These are phyloP conservation scores for Myotis daubentonii DNA, from an alignment of 2,797 vertebrate genomes.

Conservation along the genomic window DNA sequence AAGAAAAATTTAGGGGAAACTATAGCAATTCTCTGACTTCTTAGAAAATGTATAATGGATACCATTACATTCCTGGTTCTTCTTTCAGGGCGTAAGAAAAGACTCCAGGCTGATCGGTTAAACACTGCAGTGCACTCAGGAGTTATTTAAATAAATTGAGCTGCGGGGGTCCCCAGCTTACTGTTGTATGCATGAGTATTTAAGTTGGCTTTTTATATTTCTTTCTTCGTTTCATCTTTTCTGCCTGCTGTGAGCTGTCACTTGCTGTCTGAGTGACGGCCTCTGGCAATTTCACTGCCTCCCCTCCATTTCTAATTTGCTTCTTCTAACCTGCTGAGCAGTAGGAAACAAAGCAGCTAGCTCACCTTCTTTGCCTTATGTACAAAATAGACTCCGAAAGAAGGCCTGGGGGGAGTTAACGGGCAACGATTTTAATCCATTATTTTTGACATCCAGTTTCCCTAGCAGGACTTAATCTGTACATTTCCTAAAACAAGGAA, in stretches of 20 bases:
- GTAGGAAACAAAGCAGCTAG: slow-evolving; percentile 55
- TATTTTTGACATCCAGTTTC: slow-evolving; percentile 32
- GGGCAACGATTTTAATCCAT: background rate
- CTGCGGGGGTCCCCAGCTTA: background rate
- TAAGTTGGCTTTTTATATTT: slow-evolving; percentile 65
- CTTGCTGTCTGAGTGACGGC: slow-evolving; percentile 40
- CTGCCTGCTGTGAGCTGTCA: slow-evolving; percentile 57
- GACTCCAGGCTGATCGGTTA: background rate
- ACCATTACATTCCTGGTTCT: background rate
- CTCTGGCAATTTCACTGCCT: slow-evolving; percentile 50
- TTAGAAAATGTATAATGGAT: slow-evolving; percentile 41
- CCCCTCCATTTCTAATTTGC: slow-evolving; percentile 58
- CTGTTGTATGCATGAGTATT: slow-evolving; percentile 50
- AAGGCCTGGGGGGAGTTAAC: background rate
- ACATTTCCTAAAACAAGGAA: slow-evolving; percentile 33
- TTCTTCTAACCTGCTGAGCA: slow-evolving; percentile 54
- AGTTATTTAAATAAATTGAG: slow-evolving; percentile 70
- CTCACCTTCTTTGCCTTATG: slow-evolving; percentile 39
- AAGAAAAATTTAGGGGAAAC: background rate
- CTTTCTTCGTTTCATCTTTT: slow-evolving; percentile 35
- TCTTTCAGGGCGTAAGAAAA: slow-evolving; percentile 22
- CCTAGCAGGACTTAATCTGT: slow-evolving; percentile 23
- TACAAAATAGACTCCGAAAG: background rate
- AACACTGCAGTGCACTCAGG: background rate
- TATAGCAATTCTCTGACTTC: slow-evolving; percentile 6